These are phyloP conservation scores for Python bivittatus DNA, from an alignment of 2,113 vertebrate genomes.

Conservation along the genomic window DNA sequence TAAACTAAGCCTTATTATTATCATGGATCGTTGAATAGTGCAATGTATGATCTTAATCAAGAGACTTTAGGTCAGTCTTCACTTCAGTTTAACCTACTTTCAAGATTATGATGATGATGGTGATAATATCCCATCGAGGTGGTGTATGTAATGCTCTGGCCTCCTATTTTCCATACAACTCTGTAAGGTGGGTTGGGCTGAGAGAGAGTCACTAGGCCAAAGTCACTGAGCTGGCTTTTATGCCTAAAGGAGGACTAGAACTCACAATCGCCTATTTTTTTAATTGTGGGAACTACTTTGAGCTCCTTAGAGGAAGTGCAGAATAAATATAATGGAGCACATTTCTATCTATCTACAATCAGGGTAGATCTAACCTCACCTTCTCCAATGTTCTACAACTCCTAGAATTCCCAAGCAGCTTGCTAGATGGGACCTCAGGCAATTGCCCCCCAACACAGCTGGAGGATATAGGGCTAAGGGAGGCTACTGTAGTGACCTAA, in stretches of 20 bases:
- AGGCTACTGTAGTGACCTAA: background rate
- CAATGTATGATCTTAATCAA: background rate
- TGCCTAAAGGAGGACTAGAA: background rate
- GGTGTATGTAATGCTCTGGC: background rate
- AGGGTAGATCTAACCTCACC: background rate
- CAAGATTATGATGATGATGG: background rate
- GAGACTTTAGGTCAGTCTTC: background rate
- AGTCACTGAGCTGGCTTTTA: background rate
- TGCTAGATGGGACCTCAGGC: background rate
- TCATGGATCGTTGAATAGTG: background rate
- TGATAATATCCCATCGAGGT: background rate
- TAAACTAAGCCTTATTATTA: background rate
- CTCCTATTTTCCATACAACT: background rate
- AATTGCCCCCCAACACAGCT: background rate
- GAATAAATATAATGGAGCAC: background rate
- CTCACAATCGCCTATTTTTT: background rate
- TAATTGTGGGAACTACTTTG: background rate
- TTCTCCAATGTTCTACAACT: background rate
- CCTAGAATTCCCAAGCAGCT: background rate
- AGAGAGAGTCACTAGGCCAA: background rate
- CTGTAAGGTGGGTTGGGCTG: background rate
- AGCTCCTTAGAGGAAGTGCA: background rate
- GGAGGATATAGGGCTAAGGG: background rate
- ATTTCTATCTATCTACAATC: background rate
- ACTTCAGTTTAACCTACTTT: background rate